These are phyloP conservation scores for Falco berigora DNA, from an alignment of 2,797 vertebrate genomes.

Conservation along the genomic window DNA sequence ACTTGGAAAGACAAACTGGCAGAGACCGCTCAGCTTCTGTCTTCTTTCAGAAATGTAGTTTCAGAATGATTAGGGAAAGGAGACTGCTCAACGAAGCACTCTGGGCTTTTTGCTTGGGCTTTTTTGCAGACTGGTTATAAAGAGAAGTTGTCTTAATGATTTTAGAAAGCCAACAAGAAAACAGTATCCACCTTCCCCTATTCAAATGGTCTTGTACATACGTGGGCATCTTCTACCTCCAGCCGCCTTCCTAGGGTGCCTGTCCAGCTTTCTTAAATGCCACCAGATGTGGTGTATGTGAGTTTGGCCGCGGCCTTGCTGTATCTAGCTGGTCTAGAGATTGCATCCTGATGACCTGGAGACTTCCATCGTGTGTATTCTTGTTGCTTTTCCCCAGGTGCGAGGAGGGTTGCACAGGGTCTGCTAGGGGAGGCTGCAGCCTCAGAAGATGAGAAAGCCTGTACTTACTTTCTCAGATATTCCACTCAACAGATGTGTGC, in stretches of 20 bases:
- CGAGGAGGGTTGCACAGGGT: neutral
- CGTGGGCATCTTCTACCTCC: neutral
- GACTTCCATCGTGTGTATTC: neutral
- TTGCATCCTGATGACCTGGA: neutral
- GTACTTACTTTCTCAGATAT: neutral
- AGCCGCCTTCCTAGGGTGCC: neutral
- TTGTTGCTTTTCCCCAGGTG: neutral
- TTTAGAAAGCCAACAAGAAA: neutral
- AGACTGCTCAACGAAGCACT: neutral
- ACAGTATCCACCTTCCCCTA: accelerated
- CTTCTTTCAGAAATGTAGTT: neutral
- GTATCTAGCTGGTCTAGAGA: neutral
- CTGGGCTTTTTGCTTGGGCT: neutral
- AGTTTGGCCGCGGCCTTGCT: neutral
- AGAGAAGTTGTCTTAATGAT: neutral
- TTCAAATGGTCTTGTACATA: neutral
- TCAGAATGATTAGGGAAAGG: neutral
- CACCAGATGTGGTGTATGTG: accelerated
- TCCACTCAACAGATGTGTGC: neutral
- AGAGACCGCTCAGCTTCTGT: neutral
- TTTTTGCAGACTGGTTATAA: neutral
- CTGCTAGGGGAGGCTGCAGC: neutral
- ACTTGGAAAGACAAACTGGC: neutral
- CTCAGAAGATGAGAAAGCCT: neutral
- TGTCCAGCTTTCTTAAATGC: neutral